Evolutionary conservation across 2,888 invertebrate species (phyloP), one percentile per base, ranked within the genome.

Genomic region (Oscheius sp.): DNA sequence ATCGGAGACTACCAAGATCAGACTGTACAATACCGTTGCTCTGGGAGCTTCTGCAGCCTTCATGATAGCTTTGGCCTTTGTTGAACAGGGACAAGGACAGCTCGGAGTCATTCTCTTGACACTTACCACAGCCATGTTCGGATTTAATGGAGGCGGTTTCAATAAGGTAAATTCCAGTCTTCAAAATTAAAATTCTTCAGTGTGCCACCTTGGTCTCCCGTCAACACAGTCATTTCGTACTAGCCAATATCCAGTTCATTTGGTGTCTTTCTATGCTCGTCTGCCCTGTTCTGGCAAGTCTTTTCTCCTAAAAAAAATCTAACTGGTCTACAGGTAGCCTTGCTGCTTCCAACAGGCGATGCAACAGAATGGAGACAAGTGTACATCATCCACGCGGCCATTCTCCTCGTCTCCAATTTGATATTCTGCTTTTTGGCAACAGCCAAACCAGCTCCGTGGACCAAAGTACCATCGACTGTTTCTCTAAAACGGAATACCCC

Each of bases 181-280:
- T 3, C 5, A 58, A 21, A 58, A n/a, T 58, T 29, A 62, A 68
- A 42, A 42, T 42, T 42, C 42, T 3, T 42, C 79, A 83, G 84
- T 84, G 84, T 70, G 84, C 84, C 32, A 79, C 81, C 53, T 75
- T 87, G 65, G 85, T 87, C 42, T 85, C 86, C 50, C 83, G 87
- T 1, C 88, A 88, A 70, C 86, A 87, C 75, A 82, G 79, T 37
- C 87, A 87, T 76, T 88, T 88, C 73, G 87, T 86, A n/a, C 78
- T 87, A 78, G 88, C 87, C 55, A 87, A 85, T 66, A 85, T 88
- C 21, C 85, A 86, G 63, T 82, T 88, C 76, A 71, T 88, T 32
- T 80, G 84, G 70, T 88, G 88, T 65, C 81, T 88, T 37, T 86
- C 86, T 48, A 88, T 88, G 88, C 79, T 88, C 29, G 63, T 86